Conservation (phyloP, 2,113 vertebrate species). For the Siniperca knerii region DNA sequence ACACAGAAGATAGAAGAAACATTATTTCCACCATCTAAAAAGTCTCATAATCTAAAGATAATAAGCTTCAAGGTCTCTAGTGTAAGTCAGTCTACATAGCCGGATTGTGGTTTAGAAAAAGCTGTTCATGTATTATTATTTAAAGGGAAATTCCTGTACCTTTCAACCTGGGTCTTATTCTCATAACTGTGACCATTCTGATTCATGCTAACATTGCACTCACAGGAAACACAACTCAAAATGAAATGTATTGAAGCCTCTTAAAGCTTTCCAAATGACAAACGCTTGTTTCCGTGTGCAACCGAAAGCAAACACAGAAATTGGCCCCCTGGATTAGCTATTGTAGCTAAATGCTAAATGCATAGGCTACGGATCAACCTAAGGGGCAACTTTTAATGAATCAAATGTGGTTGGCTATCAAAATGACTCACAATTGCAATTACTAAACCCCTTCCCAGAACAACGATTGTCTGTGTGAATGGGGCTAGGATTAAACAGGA, state of each 20-base stretch:
- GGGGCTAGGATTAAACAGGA: background rate
- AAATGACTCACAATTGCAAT: background rate
- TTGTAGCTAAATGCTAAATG: background rate
- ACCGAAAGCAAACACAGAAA: background rate
- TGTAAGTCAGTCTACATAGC: background rate
- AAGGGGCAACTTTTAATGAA: no score
- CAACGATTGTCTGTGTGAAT: background rate
- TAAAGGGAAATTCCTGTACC: background rate
- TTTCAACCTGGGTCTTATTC: background rate
- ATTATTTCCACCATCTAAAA: background rate
- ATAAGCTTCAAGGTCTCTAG: background rate
- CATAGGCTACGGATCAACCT: background rate
- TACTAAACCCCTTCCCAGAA: background rate
- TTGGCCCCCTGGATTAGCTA: background rate
- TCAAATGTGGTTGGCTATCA: background rate
- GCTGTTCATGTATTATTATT: slow-evolving; percentile 3
- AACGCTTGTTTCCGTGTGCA: background rate
- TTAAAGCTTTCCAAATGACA: background rate
- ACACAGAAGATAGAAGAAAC: slow-evolving; percentile 2
- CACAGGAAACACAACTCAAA: background rate
- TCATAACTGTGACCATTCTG: background rate
- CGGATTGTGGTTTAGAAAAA: slow-evolving; percentile 5
- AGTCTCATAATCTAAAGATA: slow-evolving; percentile 7
- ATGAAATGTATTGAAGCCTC: background rate
- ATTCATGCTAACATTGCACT: background rate